Evolutionary conservation across 2,113 vertebrate species (phyloP).

Genomic region (Phrynosoma blainvillii): DNA sequence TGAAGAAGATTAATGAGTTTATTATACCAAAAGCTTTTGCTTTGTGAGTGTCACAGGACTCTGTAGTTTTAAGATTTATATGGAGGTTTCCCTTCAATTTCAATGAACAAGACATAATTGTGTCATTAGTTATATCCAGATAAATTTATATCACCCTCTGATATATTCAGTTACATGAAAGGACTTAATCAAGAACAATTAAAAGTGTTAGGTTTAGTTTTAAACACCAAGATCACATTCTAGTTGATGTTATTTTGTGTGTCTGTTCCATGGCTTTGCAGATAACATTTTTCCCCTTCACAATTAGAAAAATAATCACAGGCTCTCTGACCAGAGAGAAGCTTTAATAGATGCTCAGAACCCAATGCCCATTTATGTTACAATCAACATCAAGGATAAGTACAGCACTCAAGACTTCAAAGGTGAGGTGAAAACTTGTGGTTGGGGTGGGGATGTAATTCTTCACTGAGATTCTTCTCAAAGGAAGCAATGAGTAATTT

Average conservation of each 20-base stretch:
- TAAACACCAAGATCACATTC: neutral
- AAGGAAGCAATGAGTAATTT: no score
- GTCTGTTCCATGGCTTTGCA: rapidly evolving
- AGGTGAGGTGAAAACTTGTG: constrained; percentile 66
- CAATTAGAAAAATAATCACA: constrained; percentile 76
- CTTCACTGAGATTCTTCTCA: no score
- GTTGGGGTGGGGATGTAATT: no score
- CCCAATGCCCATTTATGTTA: constrained; percentile 80
- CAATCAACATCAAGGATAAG: constrained; percentile 67
- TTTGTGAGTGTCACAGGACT: neutral
- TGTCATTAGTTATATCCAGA: neutral
- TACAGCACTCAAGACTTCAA: constrained; percentile 77
- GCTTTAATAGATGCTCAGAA: constrained; percentile 77
- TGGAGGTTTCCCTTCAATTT: neutral
- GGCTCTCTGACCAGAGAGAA: constrained; percentile 79
- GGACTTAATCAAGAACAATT: neutral
- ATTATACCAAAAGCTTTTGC: neutral
- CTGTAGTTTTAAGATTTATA: neutral
- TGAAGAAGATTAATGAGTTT: no score
- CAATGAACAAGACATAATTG: neutral
- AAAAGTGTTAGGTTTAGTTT: neutral
- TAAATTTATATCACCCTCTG: neutral
- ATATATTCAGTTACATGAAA: neutral
- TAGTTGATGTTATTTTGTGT: neutral
- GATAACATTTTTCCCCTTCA: neutral